A percentile compares a stretch with the other conserved stretches of the same genome.
Evolutionary conservation across 2,888 invertebrate species (phyloP).

Genomic region (Argyresthia albistria): DNA sequence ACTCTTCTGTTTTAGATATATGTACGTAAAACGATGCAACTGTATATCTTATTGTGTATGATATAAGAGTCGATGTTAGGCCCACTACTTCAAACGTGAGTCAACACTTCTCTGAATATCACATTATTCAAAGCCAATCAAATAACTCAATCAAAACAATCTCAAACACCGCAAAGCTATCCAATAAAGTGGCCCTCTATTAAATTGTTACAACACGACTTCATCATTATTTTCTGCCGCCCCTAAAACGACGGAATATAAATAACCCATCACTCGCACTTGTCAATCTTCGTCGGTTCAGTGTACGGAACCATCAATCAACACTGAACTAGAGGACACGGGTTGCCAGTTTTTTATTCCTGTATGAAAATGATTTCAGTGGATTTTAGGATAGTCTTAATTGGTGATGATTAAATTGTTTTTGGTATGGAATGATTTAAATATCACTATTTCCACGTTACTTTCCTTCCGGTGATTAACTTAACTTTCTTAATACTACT

Average conservation of each 20-base stretch:
- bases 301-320: conserved; percentile 1
- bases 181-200: not conserved
- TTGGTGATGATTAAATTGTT: too few species aligned
- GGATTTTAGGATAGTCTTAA: not conserved
- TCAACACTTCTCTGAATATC: not conserved
- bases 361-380: not conserved
- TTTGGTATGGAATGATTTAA: too few species aligned
- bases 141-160: not conserved
- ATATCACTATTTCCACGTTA: too few species aligned
- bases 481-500: too few species aligned
- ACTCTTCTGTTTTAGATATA: too few species aligned
- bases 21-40: too few species aligned
- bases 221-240: not conserved
- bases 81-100: too few species aligned
- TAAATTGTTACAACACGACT: not conserved
- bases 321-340: not conserved
- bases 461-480: too few species aligned
- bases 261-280: conserved; percentile 21
- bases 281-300: conserved; percentile 31
- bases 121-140: not conserved
- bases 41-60: too few species aligned
- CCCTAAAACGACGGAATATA: conserved; percentile 3
- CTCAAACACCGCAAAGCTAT: not conserved
- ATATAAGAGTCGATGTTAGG: too few species aligned
- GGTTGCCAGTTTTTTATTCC: not conserved